Base-by-base conservation (phyloP, 2,888 invertebrate genomes). In the Drosophila demipolita region DNA sequence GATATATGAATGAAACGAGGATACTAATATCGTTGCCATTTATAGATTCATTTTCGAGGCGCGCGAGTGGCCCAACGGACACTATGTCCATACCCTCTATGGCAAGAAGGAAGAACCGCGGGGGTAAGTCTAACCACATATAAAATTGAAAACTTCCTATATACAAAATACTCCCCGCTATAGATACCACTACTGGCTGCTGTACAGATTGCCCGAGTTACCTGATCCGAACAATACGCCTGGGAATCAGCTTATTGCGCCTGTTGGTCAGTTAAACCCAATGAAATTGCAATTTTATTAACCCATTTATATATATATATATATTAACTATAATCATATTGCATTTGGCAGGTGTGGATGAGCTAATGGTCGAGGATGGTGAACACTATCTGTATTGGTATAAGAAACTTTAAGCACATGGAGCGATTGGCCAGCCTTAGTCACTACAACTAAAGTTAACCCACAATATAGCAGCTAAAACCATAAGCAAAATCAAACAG, bases 321-420 rank as follows among this genome's bases (percentile, higher is more conserved):
- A 42, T 6, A 3, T 23, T 8, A 8, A 45, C 15, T 4, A 45
- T 15, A 49, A 45, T 53, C 8, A 26, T 35, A 17, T 49, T n/a
- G 23, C 4, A 11, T 12, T 38, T 23, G n/a, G 0, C 57, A 93
- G 97, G 97, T 90, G 97, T 98, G 38, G 97, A 98, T 91, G 97
- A 97, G 91, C 94, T 97, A 80, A 94, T 96, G 90, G 97, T 97
- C 36, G 96, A 97, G 93, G 97, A 97, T 86, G 97, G 97, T 26
- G 97, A 97, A 91, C 97, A 97, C 91, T 97, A 97, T 91, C 94
- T 98, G 57, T 98, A 97, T 94, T 98, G 97, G 98, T 98, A 97
- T 94, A 97, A 97, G 94, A 97, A 97, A 93, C 94, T 98, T 94
- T 98, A 96, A 96, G 86, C 77, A 77, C 76, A 70, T 65, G 52